These are phyloP conservation scores for Crossocerus cetratus DNA, from an alignment of 2,888 invertebrate genomes.

Conservation along the genomic window DNA sequence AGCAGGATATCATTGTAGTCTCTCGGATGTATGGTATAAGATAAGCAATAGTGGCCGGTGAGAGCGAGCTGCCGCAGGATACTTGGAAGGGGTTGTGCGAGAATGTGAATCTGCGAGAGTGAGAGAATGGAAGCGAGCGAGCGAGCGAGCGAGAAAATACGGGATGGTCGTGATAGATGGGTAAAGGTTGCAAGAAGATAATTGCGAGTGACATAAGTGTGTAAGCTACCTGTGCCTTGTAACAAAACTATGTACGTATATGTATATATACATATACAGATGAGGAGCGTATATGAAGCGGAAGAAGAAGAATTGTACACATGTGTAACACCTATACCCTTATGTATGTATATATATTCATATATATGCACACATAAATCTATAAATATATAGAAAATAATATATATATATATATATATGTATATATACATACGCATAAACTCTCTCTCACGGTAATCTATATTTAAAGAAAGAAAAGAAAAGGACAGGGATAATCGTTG, in stretches of 20 bases:
- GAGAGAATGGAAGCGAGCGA: conserved; percentile 5
- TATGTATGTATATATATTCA: conserved; percentile 46
- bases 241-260: conserved; percentile 69
- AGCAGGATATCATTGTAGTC: no score
- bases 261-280: conserved; percentile 57
- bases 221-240: conserved; percentile 77
- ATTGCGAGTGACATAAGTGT: conserved; percentile 67
- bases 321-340: conserved; percentile 55
- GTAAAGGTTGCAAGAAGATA: conserved; percentile 15
- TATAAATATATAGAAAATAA: conserved; percentile 18
- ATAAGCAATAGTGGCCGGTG: conserved; percentile 33
- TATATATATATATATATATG: conserved; percentile 37
- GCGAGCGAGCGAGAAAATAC: not conserved
- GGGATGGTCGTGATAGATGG: not conserved
- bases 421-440: conserved; percentile 48
- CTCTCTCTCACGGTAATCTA: conserved; percentile 64
- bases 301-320: conserved; percentile 20
- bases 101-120: not conserved
- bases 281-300: conserved; percentile 20
- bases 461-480: conserved; percentile 29
- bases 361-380: conserved; percentile 38
- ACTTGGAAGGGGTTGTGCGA: conserved; percentile 1
- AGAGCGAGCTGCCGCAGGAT: conserved; percentile 31
- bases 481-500: conserved; percentile 51
- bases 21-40: conserved; percentile 46